Base-by-base conservation (phyloP, 2,113 vertebrate species). In the Chamaea fasciata region DNA sequence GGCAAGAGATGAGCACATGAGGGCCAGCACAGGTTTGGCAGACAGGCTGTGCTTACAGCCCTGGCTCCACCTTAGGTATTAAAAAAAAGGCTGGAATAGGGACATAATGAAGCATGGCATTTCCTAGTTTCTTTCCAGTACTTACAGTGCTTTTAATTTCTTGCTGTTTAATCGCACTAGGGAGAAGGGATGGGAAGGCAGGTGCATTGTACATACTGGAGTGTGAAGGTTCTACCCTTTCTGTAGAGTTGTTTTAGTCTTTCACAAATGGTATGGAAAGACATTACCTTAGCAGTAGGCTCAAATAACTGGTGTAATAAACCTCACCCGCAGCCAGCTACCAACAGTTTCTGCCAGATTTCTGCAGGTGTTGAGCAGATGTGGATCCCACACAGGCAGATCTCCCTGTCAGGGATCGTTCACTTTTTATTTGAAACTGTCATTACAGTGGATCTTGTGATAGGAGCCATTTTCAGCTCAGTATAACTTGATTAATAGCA, bases 361-460 rank as follows among this genome's bases (percentile, higher is more conserved):
- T 69, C 41, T 89, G 33, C 67, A 68, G 63, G 59, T 74, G 71
- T 30, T 83, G 80, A 57, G 71, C 68, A 81, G 42, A 46, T 87
- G 68, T 69, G 42, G 44, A 49, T 89, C 57, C 70, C 68, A 80
- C 44, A 44, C 6, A 52, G 35, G 11, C 57, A 64, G 20, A 73
- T 85, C 18, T 76, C 20, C 44, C 19, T 55, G 44, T 53, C 1
- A 5, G 44, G 18, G 2, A 35, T 33, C 2, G 0, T 31, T 80
- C 0, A 0, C 41, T n/a, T 81, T 69, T 80, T 2, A 0, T 35
- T 62, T 57, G 46, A 52, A 53, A 37, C 50, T 65, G 16, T 27
- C 79, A n/a, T 42, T 67, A 37, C 35, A 26, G 42, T 22, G 41
- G 31, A 39, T 17, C 68, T 65, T 56, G 50, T 18, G 35, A 22